Evolutionary conservation across 1,140 invertebrate species (phyloP).

Genomic region (Drosophila mayri): DNA sequence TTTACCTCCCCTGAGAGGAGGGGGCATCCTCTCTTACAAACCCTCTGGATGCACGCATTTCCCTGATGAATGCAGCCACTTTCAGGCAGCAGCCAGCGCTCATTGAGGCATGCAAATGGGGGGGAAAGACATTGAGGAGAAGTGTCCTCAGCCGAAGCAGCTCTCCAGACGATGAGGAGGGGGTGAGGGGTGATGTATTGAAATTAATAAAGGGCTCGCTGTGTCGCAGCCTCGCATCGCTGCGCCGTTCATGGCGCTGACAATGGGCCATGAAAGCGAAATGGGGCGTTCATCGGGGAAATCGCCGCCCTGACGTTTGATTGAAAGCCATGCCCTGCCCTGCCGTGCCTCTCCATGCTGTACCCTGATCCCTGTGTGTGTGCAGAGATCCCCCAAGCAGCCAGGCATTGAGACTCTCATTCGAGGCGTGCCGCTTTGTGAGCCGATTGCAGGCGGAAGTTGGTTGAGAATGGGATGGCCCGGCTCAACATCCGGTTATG

Average conservation of each 20-base stretch:
- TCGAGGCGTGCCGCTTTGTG: conserved; percentile 62
- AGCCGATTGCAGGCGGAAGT: conserved; percentile 62
- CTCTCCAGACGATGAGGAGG: conserved; percentile 10
- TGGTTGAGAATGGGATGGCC: conserved; percentile 16
- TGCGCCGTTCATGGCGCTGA: conserved; percentile 46
- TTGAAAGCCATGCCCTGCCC: conserved; percentile 28
- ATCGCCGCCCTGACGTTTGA: conserved; percentile 52
- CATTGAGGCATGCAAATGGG: conserved; percentile 55
- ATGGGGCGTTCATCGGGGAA: conserved; percentile 38
- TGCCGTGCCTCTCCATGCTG: not conserved
- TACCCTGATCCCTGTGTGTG: not conserved
- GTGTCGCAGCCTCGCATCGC: conserved; percentile 28
- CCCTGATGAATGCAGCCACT: conserved; percentile 60
- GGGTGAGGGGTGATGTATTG: conserved; percentile 56
- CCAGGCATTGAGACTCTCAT: conserved; percentile 27
- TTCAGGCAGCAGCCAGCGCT: conserved; percentile 20
- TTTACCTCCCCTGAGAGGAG: not conserved
- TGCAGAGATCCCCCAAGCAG: conserved; percentile 20
- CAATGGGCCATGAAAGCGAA: conserved; percentile 71
- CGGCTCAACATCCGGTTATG: conserved; percentile 62
- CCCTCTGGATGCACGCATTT: conserved; percentile 11
- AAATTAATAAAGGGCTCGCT: conserved; percentile 75
- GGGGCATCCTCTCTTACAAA: not conserved
- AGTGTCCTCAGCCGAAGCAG: conserved; percentile 46
- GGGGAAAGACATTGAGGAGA: conserved; percentile 24